Evolutionary conservation across 1,140 invertebrate species (phyloP), one percentile per base, ranked within the genome.

Genomic region (Diabrotica undecimpunctata): DNA sequence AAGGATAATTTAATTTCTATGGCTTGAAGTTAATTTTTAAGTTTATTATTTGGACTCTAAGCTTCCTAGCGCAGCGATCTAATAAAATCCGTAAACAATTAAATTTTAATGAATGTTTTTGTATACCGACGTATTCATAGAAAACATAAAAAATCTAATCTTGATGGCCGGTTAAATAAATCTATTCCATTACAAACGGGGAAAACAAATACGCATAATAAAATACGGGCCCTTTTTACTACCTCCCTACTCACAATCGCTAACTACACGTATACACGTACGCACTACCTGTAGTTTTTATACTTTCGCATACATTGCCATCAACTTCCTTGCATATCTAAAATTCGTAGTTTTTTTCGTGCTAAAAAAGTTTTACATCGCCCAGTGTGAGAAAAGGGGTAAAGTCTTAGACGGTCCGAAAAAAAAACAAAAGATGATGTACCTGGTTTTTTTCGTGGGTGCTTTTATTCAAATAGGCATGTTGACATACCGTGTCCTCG

Each of bases 401-500:
- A 61, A 62, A 66, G 65, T 59, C 61, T 62, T 55, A 64, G 64
- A 65, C 61, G 57, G 61, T 69, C 67, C 63, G 67, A 68, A 64
- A 57, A 62, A 70, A 72, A 71, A 66, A 72, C 71, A 66, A 63
- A 72, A 68, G 54, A 36, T 53, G 66, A 73, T 74, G 68, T 74
- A 74, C 72, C 72, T 74, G 72, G 71, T 72, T 74, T 73, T 74
- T 74, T 70, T 73, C 62, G 71, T 73, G 71, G 71, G 73, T 66
- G 73, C 73, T 69, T 66, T 70, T 73, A 74, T 70, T 70, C 70
- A 71, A 72, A 72, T 72, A 39, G 56, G 70, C 69, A 68, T 74
- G 73, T 74, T 74, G 73, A 74, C 71, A 73, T 73, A 71, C 67
- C 73, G 73, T 74, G 73, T 71, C 61, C 73, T 68, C 69, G 73